Percentiles rank a stretch among this genome's conserved stretches.
Evolutionary conservation across 2,797 vertebrate species (phyloP).

Genomic region (Muraenolepis orangiensis): DNA sequence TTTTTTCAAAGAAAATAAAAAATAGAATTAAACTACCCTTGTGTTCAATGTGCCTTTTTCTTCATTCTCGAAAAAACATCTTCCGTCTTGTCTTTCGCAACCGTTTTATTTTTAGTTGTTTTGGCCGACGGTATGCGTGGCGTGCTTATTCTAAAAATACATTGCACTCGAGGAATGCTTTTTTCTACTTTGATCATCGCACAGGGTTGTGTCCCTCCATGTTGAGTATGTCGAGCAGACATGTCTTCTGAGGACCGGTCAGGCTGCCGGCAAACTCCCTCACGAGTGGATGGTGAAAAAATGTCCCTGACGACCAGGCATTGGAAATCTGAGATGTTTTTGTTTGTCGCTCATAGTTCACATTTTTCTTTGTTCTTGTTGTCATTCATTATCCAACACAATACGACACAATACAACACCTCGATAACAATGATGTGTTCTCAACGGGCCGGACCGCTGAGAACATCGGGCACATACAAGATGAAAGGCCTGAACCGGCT

Average conservation of each 20-base stretch:
- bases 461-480: background rate
- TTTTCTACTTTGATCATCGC: background rate
- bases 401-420: background rate
- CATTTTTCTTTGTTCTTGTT: background rate
- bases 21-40: slow-evolving; percentile 13
- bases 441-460: background rate
- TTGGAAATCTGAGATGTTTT: background rate
- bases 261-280: background rate
- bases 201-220: background rate
- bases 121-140: too few species aligned
- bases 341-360: background rate
- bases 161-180: background rate
- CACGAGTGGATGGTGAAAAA: background rate
- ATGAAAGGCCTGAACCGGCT: background rate
- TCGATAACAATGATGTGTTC: too few species aligned
- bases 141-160: background rate
- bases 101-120: background rate
- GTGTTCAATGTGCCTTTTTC: background rate
- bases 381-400: background rate
- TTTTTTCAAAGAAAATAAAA: slow-evolving; percentile 49
- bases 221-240: background rate
- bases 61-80: background rate
- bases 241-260: background rate
- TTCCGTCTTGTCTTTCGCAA: background rate
- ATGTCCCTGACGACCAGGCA: background rate